These are phyloP conservation scores for Heliconius cydno DNA, from an alignment of 2,888 invertebrate species.

Conservation along the genomic window DNA sequence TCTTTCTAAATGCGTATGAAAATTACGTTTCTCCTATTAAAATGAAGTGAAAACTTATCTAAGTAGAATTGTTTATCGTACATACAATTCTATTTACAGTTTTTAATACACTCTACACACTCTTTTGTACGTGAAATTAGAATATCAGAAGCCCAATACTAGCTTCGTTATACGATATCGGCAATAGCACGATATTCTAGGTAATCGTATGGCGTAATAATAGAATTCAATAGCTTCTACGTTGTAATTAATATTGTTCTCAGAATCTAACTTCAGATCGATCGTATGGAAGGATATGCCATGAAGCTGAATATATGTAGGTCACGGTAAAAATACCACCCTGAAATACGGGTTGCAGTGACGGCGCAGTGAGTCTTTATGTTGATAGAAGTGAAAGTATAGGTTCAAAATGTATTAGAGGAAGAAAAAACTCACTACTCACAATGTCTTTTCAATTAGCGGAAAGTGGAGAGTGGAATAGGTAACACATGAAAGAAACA, in stretches of 20 bases:
- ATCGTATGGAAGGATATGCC: slow-evolving; percentile 19
- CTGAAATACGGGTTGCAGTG: background rate
- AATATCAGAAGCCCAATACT: background rate
- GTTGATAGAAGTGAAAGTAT: background rate
- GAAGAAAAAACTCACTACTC: too few relatives aligned
- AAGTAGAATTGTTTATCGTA: too few relatives aligned
- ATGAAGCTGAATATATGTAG: slow-evolving; percentile 41
- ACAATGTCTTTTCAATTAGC: too few relatives aligned
- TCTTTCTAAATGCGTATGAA: too few relatives aligned
- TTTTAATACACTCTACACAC: background rate
- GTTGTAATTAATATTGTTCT: slow-evolving; percentile 25
- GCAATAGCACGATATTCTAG: background rate
- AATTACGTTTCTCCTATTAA: too few relatives aligned
- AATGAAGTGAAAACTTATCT: too few relatives aligned
- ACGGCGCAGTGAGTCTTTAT: background rate
- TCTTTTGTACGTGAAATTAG: background rate
- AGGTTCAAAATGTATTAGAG: too few relatives aligned
- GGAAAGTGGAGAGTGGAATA: too few relatives aligned
- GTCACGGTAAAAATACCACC: slow-evolving; percentile 47
- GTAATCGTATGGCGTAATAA: background rate
- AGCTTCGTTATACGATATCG: background rate
- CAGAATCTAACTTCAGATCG: slow-evolving; percentile 15
- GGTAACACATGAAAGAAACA: too few relatives aligned
- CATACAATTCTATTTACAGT: background rate
- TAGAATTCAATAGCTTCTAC: background rate